Evolutionary conservation across 2,797 vertebrate species (phyloP).

Genomic region (Pelobates cultripes): DNA sequence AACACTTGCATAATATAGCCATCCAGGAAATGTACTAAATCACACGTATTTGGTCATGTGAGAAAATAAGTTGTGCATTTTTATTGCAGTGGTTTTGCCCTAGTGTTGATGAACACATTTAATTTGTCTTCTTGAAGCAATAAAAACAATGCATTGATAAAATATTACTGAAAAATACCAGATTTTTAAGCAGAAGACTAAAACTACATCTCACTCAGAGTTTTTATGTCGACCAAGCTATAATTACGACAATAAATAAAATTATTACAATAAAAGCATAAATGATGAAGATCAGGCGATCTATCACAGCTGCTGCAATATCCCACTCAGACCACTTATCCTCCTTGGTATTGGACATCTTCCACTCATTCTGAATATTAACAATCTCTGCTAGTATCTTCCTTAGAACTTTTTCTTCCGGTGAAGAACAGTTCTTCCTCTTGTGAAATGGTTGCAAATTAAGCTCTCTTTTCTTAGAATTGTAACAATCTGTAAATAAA

Average conservation of each 20-base stretch:
- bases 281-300: constrained; percentile 19
- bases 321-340: constrained; percentile 20
- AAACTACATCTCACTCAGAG: too few species aligned
- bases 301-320: constrained; percentile 13
- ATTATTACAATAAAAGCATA: constrained; percentile 6
- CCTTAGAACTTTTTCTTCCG: constrained; percentile 25
- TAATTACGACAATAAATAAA: constrained; percentile 13
- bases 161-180: too few species aligned
- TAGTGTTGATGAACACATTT: too few species aligned
- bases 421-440: neutral
- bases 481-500: neutral
- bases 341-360: neutral
- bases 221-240: neutral
- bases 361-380: constrained; percentile 9
- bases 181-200: too few species aligned
- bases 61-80: too few species aligned
- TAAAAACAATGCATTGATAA: too few species aligned
- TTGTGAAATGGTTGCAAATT: neutral
- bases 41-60: too few species aligned
- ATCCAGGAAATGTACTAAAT: too few species aligned
- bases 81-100: too few species aligned
- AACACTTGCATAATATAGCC: too few species aligned
- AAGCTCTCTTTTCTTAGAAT: neutral
- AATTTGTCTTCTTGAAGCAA: too few species aligned
- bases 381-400: constrained; percentile 16